phyloP scores from a whole-genome alignment of 2,888 invertebrate genomes.

The Chrysolina oricalcia region DNA sequence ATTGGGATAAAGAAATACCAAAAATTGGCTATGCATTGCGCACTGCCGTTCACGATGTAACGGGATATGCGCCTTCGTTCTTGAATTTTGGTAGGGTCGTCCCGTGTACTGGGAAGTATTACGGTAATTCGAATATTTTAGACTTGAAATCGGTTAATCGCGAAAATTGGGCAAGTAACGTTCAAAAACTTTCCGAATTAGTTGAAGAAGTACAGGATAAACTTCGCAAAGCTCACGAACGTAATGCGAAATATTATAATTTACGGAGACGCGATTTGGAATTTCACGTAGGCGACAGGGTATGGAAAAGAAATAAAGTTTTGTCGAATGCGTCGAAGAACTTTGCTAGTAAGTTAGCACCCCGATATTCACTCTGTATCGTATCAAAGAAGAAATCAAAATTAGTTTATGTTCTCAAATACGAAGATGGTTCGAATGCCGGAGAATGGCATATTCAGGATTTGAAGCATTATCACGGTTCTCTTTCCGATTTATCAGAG shows the following conservation, averaged over 20 bases:
- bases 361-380: not conserved
- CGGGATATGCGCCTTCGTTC: no score
- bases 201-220: constrained; percentile 7
- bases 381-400: not conserved
- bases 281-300: constrained; percentile 9
- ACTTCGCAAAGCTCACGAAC: constrained; percentile 3
- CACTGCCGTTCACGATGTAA: no score
- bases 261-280: constrained; percentile 16
- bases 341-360: constrained; percentile 21
- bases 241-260: constrained; percentile 19
- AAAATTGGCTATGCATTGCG: not conserved
- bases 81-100: no score
- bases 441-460: constrained; percentile 19
- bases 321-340: constrained; percentile 7
- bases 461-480: constrained; percentile 19
- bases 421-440: constrained; percentile 13
- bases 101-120: not conserved
- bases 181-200: not conserved
- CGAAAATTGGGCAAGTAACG: not conserved
- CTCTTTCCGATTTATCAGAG: not conserved
- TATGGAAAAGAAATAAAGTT: constrained; percentile 7
- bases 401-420: constrained; percentile 14
- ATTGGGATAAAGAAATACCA: not conserved
- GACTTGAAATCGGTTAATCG: not conserved
- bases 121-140: not conserved